Evolutionary conservation across 2,797 vertebrate genomes (phyloP), one percentile per base, ranked within the genome.

Genomic region (Pseudochaenichthys georgianus): DNA sequence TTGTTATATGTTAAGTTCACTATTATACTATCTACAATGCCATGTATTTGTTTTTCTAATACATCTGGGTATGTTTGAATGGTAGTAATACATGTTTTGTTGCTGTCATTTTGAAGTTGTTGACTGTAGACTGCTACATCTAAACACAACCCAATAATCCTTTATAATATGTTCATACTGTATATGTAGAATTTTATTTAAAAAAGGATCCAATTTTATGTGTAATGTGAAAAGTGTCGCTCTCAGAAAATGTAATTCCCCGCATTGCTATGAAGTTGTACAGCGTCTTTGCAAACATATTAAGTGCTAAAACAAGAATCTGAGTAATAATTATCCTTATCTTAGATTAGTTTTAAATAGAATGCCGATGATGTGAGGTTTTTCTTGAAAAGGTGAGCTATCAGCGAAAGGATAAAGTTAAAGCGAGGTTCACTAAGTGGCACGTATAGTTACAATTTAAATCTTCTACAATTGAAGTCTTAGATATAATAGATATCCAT

Each of bases 401-500:
- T 42, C 13, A 58, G 38, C 10, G 13, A 5, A 59, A 28, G 61
- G 23, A 52, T 72, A 16, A 19, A 69, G 28, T 47, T 12, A 47
- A 43, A 46, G 21, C 43, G 23, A 42, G 48, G 15, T 43, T 64
- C 15, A 42, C 31, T 21, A 16, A 42, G 45, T 45, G 51, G 59
- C 47, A 46, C 16, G n/a, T 31, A 51, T 23, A 58, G 31, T n/a
- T 62, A 15, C 77, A 65, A 64, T 62, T 45, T 5, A 51, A 41
- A 17, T 55, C 17, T 38, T 64, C 38, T 43, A 34, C 3, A 64
- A 42, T 52, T 3, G 41, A 64, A 65, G 51, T 66, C 58, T 16
- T 47, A 16, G 15, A 61, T 12, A 72, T 64, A 45, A 46, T 12
- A 50, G 19, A 70, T 61, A 57, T n/a, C n/a, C n/a, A n/a, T n/a